These are phyloP conservation scores for Mantis religiosa DNA, from an alignment of 2,888 invertebrate species.

Conservation along the genomic window DNA sequence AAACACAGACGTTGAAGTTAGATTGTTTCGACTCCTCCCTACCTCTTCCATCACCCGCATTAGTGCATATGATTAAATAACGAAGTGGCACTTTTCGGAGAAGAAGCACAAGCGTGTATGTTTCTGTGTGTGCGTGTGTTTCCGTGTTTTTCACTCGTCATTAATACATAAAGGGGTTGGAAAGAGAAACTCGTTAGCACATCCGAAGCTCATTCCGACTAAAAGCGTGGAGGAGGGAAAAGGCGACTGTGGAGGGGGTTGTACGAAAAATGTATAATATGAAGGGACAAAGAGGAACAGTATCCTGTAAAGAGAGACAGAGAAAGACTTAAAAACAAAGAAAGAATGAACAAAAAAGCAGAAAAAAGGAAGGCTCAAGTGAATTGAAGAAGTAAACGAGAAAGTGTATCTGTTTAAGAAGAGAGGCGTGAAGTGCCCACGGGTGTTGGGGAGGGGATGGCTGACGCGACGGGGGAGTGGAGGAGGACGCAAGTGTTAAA, in stretches of 20 bases:
- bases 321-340: not conserved
- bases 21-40: not conserved
- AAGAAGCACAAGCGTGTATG: not conserved
- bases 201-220: not conserved
- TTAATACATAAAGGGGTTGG: constrained; percentile 7
- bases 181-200: constrained; percentile 2
- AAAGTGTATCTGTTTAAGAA: not conserved
- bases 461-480: not conserved
- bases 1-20: not conserved
- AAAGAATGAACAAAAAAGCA: not conserved
- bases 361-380: constrained; percentile 1
- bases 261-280: not conserved
- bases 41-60: not conserved
- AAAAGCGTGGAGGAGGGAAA: constrained; percentile 1
- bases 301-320: not conserved
- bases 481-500: constrained; percentile 13
- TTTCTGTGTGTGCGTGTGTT: not conserved
- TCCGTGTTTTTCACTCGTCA: constrained; percentile 7
- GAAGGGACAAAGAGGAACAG: not conserved
- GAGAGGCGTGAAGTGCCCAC: not conserved
- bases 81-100: constrained; percentile 7
- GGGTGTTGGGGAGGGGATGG: not conserved
- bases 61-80: constrained; percentile 16
- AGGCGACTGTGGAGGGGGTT: not conserved
- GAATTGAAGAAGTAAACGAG: constrained; percentile 19